Base-by-base conservation (phyloP, 2,797 vertebrate genomes). In the Merluccius polli region DNA sequence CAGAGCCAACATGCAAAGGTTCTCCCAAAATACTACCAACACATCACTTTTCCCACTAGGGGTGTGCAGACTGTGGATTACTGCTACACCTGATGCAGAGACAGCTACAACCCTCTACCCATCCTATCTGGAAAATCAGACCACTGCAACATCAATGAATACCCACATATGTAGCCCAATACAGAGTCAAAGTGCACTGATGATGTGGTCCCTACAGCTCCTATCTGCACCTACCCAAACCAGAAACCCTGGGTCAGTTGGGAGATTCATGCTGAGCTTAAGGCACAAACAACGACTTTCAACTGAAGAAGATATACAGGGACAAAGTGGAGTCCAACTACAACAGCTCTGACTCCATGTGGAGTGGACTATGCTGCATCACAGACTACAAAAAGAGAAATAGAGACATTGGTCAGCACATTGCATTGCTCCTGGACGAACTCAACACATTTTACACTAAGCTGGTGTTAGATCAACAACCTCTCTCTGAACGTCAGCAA, bases 21-120 rank as follows among this genome's bases (percentile, higher is more conserved):
- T 21, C 52, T 75, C 10, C 73, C 73, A 38, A 71, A 71, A 72
- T 78, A 75, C 52, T 12, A 72, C n/a, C 70, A 75, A 33, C 70
- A 75, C 29, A 75, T 79, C 13, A 32, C 59, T 29, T 73, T 73
- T 30, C 41, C 32, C 10, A 76, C 71, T 79, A 13, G 38, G 38
- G 38, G 38, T 41, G 38, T 4, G 38, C 38, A 41, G 38, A 41
- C 38, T 41, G 3, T 41, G 38, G 38, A 41, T 41, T 41, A 41
- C 38, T 41, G 70, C 4, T 79, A 79, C 24, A 79, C 70, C 9
- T n/a, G 21, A 59, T 32, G 71, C 18, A 74, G n/a, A 15, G 48
- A 75, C 8, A 41, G 67, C 16, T 75, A 67, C 10, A 79, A 79
- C 71, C 41, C 69, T 32, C 69, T 79, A 36, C 36, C 65, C 38